Evolutionary conservation across 1,140 invertebrate genomes (phyloP).

Genomic region (Achroia grisella): DNA sequence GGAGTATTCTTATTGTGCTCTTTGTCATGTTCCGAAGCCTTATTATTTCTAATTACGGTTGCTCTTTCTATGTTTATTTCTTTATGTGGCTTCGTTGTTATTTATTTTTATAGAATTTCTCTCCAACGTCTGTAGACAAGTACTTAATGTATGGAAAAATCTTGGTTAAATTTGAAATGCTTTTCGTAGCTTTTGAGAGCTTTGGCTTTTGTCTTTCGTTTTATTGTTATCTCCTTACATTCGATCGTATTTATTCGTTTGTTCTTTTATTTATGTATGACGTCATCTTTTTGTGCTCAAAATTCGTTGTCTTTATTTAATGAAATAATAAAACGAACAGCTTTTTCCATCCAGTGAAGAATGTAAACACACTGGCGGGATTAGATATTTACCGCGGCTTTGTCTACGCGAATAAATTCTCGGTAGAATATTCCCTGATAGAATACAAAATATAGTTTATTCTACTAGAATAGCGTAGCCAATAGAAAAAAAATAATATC

Average conservation of each 20-base stretch:
- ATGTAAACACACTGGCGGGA: too few species aligned
- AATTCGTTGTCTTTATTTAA: conserved; percentile 3
- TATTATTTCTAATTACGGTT: conserved; percentile 49
- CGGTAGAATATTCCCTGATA: too few species aligned
- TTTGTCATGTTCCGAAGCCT: conserved; percentile 39
- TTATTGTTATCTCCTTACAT: conserved; percentile 28
- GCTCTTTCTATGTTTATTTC: conserved; percentile 30
- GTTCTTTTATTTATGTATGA: conserved; percentile 17
- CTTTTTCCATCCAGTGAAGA: too few species aligned
- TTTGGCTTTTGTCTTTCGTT: conserved; percentile 15
- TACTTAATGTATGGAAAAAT: conserved; percentile 22
- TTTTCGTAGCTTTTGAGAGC: conserved; percentile 8
- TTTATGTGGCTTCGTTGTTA: conserved; percentile 37
- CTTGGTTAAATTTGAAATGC: conserved; percentile 19
- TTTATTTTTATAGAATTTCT: conserved; percentile 24
- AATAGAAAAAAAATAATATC: too few species aligned
- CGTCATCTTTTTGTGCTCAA: conserved; percentile 7
- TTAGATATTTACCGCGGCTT: not conserved
- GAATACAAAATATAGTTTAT: too few species aligned
- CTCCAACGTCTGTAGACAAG: conserved; percentile 15
- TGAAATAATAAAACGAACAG: conserved; percentile 2
- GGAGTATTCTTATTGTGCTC: conserved; percentile 25
- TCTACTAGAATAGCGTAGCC: too few species aligned
- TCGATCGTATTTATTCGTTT: conserved; percentile 18
- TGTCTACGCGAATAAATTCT: not conserved